Conservation (phyloP, 2,888 invertebrate genomes). For the Hypomecis atomaria region DNA sequence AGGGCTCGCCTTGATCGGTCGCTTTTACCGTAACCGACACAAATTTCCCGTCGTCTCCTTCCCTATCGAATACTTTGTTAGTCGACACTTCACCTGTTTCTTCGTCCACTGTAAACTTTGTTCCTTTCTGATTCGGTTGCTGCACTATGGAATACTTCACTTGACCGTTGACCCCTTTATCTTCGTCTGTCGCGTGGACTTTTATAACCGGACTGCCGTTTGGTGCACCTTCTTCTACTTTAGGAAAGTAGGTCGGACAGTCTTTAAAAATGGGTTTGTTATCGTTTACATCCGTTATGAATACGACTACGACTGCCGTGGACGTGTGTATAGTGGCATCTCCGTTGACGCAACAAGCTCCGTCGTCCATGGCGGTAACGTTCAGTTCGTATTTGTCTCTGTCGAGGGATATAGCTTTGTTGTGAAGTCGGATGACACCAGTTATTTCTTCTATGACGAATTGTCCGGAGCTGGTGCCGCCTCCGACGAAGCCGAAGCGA, state of each 20-base stretch:
- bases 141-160: constrained; percentile 98
- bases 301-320: constrained; percentile 97
- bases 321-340: constrained; percentile 95
- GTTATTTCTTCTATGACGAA: constrained; percentile 98
- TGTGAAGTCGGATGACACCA: constrained; percentile 95
- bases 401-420: constrained; percentile 93
- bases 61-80: constrained; percentile 98
- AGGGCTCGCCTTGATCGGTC: constrained; percentile 99
- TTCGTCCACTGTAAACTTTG: constrained; percentile 97
- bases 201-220: constrained; percentile 97
- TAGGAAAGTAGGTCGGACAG: constrained; percentile 96
- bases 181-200: constrained; percentile 97
- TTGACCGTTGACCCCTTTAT: constrained; percentile 97
- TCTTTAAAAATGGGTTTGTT: constrained; percentile 98
- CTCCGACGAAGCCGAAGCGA: constrained; percentile 95
- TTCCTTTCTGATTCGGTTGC: constrained; percentile 97
- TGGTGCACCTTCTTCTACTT: constrained; percentile 97
- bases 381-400: constrained; percentile 98
- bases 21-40: constrained; percentile 99
- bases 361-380: constrained; percentile 98
- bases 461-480: constrained; percentile 95
- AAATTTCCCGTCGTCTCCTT: constrained; percentile 98
- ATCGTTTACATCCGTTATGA: constrained; percentile 98
- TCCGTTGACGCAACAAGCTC: constrained; percentile 97
- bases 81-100: constrained; percentile 97